Percentiles rank a stretch among this genome's conserved stretches.
These are phyloP conservation scores for Cylloceria caligata DNA, from an alignment of 2,888 invertebrate genomes.

Conservation along the genomic window DNA sequence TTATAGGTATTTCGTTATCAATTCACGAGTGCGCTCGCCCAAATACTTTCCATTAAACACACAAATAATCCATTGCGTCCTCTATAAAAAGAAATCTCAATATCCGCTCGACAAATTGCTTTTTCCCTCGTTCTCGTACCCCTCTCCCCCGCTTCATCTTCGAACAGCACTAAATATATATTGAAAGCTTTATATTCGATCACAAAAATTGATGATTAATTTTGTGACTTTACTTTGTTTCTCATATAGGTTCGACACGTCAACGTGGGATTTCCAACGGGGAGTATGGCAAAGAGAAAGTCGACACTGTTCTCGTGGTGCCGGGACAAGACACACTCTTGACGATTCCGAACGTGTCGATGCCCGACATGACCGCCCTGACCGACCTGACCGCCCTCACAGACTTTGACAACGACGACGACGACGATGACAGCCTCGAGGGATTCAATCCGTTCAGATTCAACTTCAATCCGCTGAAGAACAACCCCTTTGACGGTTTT, in stretches of 20 bases:
- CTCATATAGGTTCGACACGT: constrained; percentile 70
- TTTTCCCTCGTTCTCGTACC: constrained; percentile 8
- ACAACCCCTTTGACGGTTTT: constrained; percentile 72
- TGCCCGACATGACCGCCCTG: constrained; percentile 53
- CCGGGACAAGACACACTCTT: constrained; percentile 68
- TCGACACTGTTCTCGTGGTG: constrained; percentile 73
- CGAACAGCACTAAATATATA: no score
- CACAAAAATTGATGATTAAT: constrained; percentile 34
- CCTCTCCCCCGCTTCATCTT: background rate
- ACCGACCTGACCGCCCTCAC: constrained; percentile 56
- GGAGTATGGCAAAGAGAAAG: constrained; percentile 62
- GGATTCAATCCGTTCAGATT: constrained; percentile 57
- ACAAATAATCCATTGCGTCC: constrained; percentile 50
- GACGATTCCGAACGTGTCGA: constrained; percentile 44
- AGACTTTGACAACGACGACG: no score
- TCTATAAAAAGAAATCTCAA: constrained; percentile 49
- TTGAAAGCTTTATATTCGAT: constrained; percentile 21
- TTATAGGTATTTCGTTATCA: constrained; percentile 55
- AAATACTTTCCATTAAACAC: constrained; percentile 58
- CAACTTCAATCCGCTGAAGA: constrained; percentile 71
- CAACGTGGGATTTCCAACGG: constrained; percentile 68
- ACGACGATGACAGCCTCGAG: constrained; percentile 63
- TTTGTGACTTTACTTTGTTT: constrained; percentile 29
- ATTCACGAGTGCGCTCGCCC: constrained; percentile 45
- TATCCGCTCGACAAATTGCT: constrained; percentile 51